These are phyloP conservation scores for Takifugu bimaculatus DNA, from an alignment of 2,113 vertebrate genomes.

Conservation along the genomic window DNA sequence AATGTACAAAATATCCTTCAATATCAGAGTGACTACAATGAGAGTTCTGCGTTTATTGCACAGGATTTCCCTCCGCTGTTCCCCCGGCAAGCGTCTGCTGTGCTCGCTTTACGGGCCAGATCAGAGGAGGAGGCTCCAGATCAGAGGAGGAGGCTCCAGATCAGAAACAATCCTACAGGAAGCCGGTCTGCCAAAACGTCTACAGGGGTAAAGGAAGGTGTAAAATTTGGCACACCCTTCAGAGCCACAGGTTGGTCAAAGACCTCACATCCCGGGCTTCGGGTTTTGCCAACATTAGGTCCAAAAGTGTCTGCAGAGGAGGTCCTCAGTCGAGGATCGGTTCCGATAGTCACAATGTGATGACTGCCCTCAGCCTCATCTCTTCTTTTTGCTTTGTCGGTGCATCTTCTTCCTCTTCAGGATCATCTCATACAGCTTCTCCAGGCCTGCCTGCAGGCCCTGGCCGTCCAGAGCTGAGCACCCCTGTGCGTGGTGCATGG, in stretches of 20 bases:
- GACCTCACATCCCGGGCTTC: conserved; percentile 1
- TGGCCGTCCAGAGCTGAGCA: conserved; percentile 77
- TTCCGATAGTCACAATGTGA: background rate
- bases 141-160: background rate
- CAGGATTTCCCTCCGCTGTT: background rate
- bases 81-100: background rate
- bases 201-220: background rate
- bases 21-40: conserved; percentile 10
- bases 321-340: background rate
- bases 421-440: conserved; percentile 81
- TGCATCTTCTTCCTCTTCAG: conserved; percentile 76
- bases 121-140: background rate
- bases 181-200: conserved; percentile 1
- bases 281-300: background rate
- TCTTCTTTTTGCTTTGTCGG: conserved; percentile 74
- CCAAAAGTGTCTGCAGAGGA: conserved; percentile 14
- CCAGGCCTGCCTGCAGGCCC: conserved; percentile 77
- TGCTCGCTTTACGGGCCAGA: background rate
- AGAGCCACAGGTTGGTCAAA: background rate
- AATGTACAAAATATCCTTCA: conserved; percentile 27
- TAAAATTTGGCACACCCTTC: background rate
- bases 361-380: conserved; percentile 55
- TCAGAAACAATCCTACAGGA: conserved; percentile 1
- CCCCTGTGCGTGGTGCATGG: conserved; percentile 74
- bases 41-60: conserved; percentile 33